Base-by-base conservation (phyloP, 2,888 invertebrate species). In the Eupelmus urozonus region DNA sequence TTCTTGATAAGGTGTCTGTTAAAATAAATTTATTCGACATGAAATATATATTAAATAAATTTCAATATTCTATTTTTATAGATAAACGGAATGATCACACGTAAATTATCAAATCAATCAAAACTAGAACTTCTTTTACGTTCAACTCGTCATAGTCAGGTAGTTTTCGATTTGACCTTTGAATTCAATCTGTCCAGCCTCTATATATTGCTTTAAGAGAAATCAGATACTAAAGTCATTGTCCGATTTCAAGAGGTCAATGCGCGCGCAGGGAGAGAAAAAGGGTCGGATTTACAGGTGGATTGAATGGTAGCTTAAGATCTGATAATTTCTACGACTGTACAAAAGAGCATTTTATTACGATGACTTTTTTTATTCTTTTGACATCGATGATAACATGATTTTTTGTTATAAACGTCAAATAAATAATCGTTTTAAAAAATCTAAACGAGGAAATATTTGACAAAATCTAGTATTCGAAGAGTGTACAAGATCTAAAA, bases 221-320 rank as follows among this genome's bases (percentile, higher is more conserved):
- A 71, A 77, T 71, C 76, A 66, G 71, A 77, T 71, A 77, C 71
- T 63, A 53, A 59, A 42, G 62, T 76, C 55, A 70, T 77, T 67
- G 72, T 77, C 66, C 60, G 77, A 77, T 76, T 69, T 70, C 67
- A 76, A 53, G 76, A 63, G 62, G 76, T 69, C 76, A 76, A 27
- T 29, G 60, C n/a, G n/a, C 49, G 20, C 13, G 29, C 34, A 42
- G 57, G 40, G 18, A 45, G 40, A 42, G 25, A 59, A 66, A 71
- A 72, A 70, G 67, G 53, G 42, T 75, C 27, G 53, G 53, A 62
- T 51, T 71, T 65, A 59, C 71, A 66, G 72, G 59, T 72, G 77
- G 72, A 76, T 27, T 65, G 51, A 71, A 72, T 34, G 16, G 51
- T 51, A 59, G 45, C 53, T 74, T 74, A 66, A 74, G 13, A n/a